phyloP scores from a whole-genome alignment of 2,888 invertebrate genomes.

The Choreutis nemorana region DNA sequence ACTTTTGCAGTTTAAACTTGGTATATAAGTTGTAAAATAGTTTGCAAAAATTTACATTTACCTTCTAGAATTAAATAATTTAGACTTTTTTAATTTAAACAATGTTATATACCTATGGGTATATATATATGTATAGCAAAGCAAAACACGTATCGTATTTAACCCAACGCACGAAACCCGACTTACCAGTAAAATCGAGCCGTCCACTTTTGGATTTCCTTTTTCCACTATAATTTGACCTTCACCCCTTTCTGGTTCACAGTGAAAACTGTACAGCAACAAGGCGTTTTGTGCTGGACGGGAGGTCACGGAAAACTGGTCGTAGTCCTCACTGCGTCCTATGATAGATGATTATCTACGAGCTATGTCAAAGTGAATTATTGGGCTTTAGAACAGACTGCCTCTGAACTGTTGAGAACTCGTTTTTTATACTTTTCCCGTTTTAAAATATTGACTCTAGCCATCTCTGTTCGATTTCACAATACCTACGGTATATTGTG shows the following conservation, averaged over 20 bases:
- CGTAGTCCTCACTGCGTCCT: conserved; percentile 36
- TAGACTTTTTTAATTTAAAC: too few species aligned
- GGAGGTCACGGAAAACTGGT: conserved; percentile 30
- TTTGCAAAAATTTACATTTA: too few species aligned
- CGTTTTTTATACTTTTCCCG: not conserved
- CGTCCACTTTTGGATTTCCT: conserved; percentile 33
- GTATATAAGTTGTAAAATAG: too few species aligned
- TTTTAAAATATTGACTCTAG: too few species aligned
- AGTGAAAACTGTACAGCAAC: conserved; percentile 10
- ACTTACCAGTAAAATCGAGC: too few species aligned
- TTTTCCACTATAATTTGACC: conserved; percentile 19
- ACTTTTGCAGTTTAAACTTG: too few species aligned
- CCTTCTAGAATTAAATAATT: too few species aligned
- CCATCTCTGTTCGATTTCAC: too few species aligned
- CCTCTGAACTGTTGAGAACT: conserved; percentile 15
- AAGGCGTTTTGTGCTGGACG: conserved; percentile 16
- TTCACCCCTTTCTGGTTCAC: conserved; percentile 12
- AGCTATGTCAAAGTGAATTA: conserved; percentile 62
- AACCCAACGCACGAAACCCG: conserved; percentile 41
- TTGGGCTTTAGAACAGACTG: conserved; percentile 48
- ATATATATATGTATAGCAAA: too few species aligned
- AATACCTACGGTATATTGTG: too few species aligned
- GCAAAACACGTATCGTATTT: conserved; percentile 45
- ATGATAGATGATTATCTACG: conserved; percentile 65
- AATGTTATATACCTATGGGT: too few species aligned